Conservation (phyloP, 2,113 vertebrate genomes). For the Lamprotornis superbus region DNA sequence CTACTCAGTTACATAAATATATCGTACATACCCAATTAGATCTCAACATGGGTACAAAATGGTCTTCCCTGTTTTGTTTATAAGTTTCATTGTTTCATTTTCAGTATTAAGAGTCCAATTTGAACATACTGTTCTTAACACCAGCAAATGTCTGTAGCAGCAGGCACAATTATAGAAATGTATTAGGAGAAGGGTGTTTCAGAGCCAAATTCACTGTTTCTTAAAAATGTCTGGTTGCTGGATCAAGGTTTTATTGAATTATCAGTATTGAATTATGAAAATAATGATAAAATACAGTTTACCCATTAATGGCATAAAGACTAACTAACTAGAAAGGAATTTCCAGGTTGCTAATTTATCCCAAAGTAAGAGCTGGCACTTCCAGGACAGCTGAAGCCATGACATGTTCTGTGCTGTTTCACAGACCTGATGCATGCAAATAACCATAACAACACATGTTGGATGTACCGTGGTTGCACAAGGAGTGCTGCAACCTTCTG, state of each 20-base stretch:
- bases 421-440: neutral
- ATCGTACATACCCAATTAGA: neutral
- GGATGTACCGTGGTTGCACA: neutral
- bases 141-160: neutral
- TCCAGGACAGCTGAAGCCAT: neutral
- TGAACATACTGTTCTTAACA: neutral
- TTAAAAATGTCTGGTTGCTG: neutral
- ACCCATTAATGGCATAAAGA: neutral
- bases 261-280: neutral
- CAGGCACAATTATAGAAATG: neutral
- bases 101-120: neutral
- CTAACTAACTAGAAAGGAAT: neutral
- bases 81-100: neutral
- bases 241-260: neutral
- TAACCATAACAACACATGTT: rapidly evolving
- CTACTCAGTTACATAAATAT: neutral
- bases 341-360: neutral
- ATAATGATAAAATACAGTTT: neutral
- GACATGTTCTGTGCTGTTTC: neutral
- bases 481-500: neutral
- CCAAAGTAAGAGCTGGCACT: neutral
- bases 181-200: neutral
- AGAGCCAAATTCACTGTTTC: neutral
- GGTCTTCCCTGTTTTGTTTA: neutral
- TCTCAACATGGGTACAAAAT: neutral